Percentiles rank a stretch among this genome's conserved stretches.
Conservation (phyloP, 2,888 invertebrate genomes). For the Morpho helenor region DNA sequence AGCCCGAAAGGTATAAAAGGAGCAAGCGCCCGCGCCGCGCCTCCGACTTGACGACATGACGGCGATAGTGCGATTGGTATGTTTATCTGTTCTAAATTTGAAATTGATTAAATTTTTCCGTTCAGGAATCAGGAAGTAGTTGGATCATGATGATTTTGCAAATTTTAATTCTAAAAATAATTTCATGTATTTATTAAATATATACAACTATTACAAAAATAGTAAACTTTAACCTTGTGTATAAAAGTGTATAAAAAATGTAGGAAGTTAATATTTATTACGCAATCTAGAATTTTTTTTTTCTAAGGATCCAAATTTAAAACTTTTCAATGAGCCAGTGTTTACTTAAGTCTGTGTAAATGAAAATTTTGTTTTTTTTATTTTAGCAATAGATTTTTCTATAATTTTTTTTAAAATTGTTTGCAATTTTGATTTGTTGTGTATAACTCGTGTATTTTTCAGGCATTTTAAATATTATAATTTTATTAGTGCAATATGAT, state of each 20-base stretch:
- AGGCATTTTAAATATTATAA: background rate
- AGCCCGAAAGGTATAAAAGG: slow-evolving; percentile 64
- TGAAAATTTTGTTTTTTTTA: no score
- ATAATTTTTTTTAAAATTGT: background rate
- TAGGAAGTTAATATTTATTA: no score
- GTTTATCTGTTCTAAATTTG: slow-evolving; percentile 34
- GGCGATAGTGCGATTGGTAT: slow-evolving; percentile 65
- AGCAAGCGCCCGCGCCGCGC: slow-evolving; percentile 55
- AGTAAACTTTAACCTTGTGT: no score
- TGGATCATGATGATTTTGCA: background rate
- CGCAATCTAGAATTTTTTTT: no score
- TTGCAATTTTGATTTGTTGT: background rate
- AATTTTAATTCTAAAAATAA: background rate
- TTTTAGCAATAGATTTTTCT: background rate
- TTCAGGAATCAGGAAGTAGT: slow-evolving; percentile 5
- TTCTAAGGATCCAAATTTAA: no score
- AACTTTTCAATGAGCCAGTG: no score
- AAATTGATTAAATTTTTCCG: slow-evolving; percentile 6
- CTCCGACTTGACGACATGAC: slow-evolving; percentile 54
- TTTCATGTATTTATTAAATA: no score
- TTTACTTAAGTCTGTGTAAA: no score
- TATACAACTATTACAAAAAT: no score
- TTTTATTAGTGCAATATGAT: slow-evolving; percentile 1
- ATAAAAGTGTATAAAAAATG: no score
- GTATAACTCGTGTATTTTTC: background rate